A percentile compares a stretch with the other conserved stretches of the same genome.
Conservation (phyloP, 1,140 invertebrate genomes). For the Drosophila lini region DNA sequence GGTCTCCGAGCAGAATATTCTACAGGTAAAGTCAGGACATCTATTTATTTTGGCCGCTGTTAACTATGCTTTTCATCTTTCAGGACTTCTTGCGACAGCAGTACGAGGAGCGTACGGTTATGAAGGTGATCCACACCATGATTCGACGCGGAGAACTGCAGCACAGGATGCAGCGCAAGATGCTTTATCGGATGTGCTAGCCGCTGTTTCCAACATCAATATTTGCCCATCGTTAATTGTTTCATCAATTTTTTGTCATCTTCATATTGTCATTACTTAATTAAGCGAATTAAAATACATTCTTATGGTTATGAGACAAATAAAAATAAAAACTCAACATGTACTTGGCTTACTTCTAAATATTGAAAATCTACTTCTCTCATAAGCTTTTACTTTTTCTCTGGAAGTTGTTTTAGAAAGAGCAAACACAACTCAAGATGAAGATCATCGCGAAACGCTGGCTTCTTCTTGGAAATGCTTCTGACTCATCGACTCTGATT, state of each 20-base stretch:
- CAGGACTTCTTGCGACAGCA: slow-evolving; percentile 96
- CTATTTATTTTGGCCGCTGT: not conserved
- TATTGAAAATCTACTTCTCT: too few species aligned
- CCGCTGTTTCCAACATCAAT: slow-evolving; percentile 9
- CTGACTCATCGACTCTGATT: not conserved
- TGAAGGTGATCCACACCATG: slow-evolving; percentile 97
- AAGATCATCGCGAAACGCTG: not conserved
- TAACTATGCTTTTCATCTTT: not conserved
- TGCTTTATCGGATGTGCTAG: slow-evolving; percentile 95
- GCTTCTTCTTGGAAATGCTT: not conserved
- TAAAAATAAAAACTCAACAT: slow-evolving; percentile 2
- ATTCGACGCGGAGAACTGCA: slow-evolving; percentile 97
- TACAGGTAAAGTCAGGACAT: slow-evolving; percentile 86
- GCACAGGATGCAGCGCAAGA: slow-evolving; percentile 97
- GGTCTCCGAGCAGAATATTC: slow-evolving; percentile 96
- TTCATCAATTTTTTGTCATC: slow-evolving; percentile 7
- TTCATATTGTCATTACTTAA: slow-evolving; percentile 16
- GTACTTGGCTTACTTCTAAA: too few species aligned
- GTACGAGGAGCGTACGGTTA: slow-evolving; percentile 94
- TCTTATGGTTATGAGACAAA: slow-evolving; percentile 8
- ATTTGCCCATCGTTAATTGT: slow-evolving; percentile 15
- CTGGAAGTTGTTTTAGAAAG: not conserved
- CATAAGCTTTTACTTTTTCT: not conserved
- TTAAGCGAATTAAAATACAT: slow-evolving; percentile 3
- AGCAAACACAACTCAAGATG: not conserved